These are phyloP conservation scores for Cynopterus sphinx DNA, from an alignment of 2,797 vertebrate species.

Conservation along the genomic window DNA sequence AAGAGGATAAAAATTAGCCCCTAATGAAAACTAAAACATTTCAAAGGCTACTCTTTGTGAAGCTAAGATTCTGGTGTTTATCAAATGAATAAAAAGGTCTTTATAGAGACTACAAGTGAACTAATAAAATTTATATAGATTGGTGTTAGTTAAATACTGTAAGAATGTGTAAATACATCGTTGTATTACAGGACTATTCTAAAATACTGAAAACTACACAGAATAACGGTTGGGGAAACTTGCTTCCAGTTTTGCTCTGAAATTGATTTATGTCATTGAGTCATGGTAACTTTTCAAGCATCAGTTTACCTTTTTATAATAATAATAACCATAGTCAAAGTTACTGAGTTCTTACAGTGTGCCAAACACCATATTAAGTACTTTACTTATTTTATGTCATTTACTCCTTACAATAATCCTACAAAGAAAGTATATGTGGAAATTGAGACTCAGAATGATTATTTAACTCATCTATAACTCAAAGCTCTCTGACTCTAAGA, in stretches of 20 bases:
- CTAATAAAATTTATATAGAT: constrained; percentile 46
- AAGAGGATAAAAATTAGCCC: constrained; percentile 40
- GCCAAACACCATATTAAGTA: constrained; percentile 28
- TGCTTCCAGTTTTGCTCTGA: constrained; percentile 29
- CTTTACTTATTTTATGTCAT: constrained; percentile 45
- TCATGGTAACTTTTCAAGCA: not conserved
- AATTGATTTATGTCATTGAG: constrained; percentile 28
- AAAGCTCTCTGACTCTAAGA: constrained; percentile 20
- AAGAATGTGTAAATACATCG: constrained; percentile 41
- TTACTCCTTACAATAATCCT: constrained; percentile 30
- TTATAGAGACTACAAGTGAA: constrained; percentile 14
- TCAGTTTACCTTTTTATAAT: constrained; percentile 21
- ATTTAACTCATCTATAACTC: constrained; percentile 26
- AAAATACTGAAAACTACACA: constrained; percentile 37
- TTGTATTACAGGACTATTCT: constrained; percentile 46
- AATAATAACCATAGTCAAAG: constrained; percentile 15
- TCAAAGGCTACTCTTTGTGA: constrained; percentile 40
- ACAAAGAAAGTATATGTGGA: not conserved
- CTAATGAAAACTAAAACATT: constrained; percentile 17
- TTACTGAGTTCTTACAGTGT: constrained; percentile 41
- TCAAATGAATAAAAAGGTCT: constrained; percentile 38
- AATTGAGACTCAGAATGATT: constrained; percentile 46
- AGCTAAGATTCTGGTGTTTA: constrained; percentile 37
- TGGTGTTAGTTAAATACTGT: constrained; percentile 39
- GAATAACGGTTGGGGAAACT: constrained; percentile 25